phyloP scores from a whole-genome alignment of 2,113 vertebrate species.

The Perccottus glenii region DNA sequence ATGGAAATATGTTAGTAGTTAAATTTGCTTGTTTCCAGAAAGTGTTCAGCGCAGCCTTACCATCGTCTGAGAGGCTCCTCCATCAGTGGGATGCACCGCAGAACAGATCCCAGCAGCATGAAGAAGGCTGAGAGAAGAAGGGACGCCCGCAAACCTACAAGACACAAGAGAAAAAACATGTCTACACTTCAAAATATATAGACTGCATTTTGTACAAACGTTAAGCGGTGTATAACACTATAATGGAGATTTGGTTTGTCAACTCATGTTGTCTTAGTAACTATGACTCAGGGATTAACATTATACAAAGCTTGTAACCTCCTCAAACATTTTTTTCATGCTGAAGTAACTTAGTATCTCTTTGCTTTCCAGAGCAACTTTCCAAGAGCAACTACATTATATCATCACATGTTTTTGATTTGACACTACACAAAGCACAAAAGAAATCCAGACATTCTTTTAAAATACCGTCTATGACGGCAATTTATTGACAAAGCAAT shows the following conservation, averaged over 20 bases:
- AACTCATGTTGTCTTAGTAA: no score
- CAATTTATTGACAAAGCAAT: not conserved
- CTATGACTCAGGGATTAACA: no score
- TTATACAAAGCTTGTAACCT: no score
- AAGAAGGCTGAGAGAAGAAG: constrained; percentile 89
- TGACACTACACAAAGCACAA: not conserved
- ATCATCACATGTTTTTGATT: no score
- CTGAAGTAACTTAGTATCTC: no score
- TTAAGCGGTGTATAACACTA: no score
- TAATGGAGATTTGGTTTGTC: no score
- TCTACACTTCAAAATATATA: not conserved
- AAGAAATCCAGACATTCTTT: not conserved
- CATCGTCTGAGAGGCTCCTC: constrained; percentile 85
- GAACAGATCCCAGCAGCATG: constrained; percentile 88
- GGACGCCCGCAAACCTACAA: constrained; percentile 88
- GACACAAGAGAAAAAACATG: constrained; percentile 20
- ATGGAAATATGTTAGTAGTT: not conserved
- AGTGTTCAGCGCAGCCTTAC: constrained; percentile 64
- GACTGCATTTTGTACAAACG: no score
- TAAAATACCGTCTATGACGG: constrained; percentile 4
- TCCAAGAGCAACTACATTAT: not conserved
- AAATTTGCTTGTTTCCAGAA: not conserved
- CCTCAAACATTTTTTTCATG: no score
- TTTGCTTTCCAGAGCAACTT: not conserved
- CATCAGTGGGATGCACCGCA: constrained; percentile 87